Base-by-base conservation (phyloP, 2,888 invertebrate species). In the Cantharis nigra region DNA sequence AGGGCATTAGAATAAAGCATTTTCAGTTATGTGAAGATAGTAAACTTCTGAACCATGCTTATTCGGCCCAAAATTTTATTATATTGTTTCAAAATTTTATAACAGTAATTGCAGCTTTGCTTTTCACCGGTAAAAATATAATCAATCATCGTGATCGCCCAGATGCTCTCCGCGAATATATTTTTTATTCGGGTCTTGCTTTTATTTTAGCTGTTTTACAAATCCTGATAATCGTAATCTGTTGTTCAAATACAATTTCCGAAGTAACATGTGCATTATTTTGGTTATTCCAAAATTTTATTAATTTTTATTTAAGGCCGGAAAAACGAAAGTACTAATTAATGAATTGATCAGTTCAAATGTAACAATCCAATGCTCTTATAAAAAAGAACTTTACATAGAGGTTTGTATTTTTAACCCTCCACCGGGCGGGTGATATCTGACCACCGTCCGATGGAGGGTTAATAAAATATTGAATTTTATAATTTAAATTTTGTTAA, bases 61-160 rank as follows among this genome's bases (percentile, higher is more conserved):
- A 65, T 30, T 28, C 64, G 0, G 14, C 71, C 0, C 75, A 70
- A 26, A 65, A 70, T n/a, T 16, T 75, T 13, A 33, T 63, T 9
- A 70, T 70, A 30, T 3, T 75, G 11, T 28, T 75, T 9, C 75
- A 70, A 33, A 33, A 70, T 49, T 75, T 75, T 16, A 71, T 75
- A 23, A 75, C 75, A 14, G 64, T 71, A 11, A 65, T 71, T 4
- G 65, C 23, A 9, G 63, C 75, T n/a, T 65, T 75, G 5, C 70
- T 70, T 23, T 65, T 49, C n/a, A 26, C 64, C 13, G 75, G 75
- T 26, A 75, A 65, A 65, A 65, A 71, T 20, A 28, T 75, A 23
- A 49, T 75, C 23, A 64, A 70, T n/a, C 64, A 75, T 23, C 30
- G 64, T 23, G 20, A 49, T 49, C 49, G n/a, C 13, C 3, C 49